These are phyloP conservation scores for Tragelaphus strepsiceros DNA, from an alignment of 2,113 vertebrate species.

Conservation along the genomic window DNA sequence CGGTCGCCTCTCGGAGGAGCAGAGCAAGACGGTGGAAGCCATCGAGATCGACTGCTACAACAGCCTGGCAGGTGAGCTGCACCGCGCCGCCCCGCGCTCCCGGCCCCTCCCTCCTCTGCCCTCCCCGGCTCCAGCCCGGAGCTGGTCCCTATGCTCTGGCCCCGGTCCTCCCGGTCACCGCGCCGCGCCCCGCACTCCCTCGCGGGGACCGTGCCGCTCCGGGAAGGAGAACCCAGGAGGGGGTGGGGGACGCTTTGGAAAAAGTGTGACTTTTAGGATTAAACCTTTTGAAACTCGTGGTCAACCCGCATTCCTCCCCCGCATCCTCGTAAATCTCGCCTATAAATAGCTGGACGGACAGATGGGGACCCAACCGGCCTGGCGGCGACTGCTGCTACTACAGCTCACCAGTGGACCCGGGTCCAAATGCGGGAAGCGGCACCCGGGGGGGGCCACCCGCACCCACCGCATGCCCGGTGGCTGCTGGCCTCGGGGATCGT, in stretches of 20 bases:
- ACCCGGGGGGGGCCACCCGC: background rate
- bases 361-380: background rate
- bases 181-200: background rate
- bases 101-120: background rate
- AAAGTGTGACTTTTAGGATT: constrained; percentile 57
- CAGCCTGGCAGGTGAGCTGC: constrained; percentile 92
- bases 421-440: background rate
- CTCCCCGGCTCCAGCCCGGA: background rate
- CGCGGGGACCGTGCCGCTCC: background rate
- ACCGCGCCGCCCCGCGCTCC: background rate
- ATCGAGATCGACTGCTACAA: constrained; percentile 98
- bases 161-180: background rate
- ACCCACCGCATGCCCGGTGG: background rate
- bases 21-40: constrained; percentile 92
- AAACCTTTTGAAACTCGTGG: constrained; percentile 21
- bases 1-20: constrained; percentile 88
- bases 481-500: background rate
- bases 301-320: background rate
- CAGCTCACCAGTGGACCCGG: background rate
- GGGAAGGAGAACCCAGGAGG: background rate
- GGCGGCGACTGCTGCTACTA: background rate
- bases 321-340: background rate
- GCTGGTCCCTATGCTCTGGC: fast-evolving
- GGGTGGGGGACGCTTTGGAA: background rate
- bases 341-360: constrained; percentile 19